Evolutionary conservation across 2,888 invertebrate genomes (phyloP), one percentile per base, ranked within the genome.

Genomic region (Biston stratarius): DNA sequence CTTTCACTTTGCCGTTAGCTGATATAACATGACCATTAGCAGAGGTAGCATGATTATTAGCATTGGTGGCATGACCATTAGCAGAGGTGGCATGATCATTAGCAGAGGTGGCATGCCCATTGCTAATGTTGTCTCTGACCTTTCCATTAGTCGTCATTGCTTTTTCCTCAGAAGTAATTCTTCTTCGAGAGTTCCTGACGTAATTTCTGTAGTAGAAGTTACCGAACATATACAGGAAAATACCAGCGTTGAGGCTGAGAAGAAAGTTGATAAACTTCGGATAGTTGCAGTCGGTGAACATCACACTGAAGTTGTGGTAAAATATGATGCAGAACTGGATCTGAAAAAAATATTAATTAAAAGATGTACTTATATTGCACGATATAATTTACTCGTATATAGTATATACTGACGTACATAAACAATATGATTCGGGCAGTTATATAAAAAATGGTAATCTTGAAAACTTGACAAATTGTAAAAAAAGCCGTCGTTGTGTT

Each of bases 211-310:
- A 91, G 85, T 97, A 97, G 84, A 97, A 97, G 73, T 96, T 95
- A 49, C 96, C 95, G 80, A 97, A 97, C 91, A 97, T 95, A 79
- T 97, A 97, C 5, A 97, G 92, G 87, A 97, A 97, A 7, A 96
- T 91, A 0, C 94, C 89, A 14, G 97, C 95, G 81, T 97, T 97
- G 58, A 96, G 89, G 0, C 95, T 89, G 15, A 97, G 94, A 56
- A 97, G 91, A 72, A 95, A 95, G 55, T 96, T 95, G 75, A 97
- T 94, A 12, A 94, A 85, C 79, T 96, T 97, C 0, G 97, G 97
- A 77, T 96, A 96, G 82, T 96, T 95, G 87, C 96, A 96, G 74
- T 95, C 96, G 71, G 95, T 94, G 79, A 96, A 95, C 92, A 95
- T 95, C 7, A 96, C 94, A 75, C 92, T 92, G 61, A 95, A 85